Evolutionary conservation across 1,140 invertebrate species (phyloP).

Genomic region (Brachionus manjavacas): DNA sequence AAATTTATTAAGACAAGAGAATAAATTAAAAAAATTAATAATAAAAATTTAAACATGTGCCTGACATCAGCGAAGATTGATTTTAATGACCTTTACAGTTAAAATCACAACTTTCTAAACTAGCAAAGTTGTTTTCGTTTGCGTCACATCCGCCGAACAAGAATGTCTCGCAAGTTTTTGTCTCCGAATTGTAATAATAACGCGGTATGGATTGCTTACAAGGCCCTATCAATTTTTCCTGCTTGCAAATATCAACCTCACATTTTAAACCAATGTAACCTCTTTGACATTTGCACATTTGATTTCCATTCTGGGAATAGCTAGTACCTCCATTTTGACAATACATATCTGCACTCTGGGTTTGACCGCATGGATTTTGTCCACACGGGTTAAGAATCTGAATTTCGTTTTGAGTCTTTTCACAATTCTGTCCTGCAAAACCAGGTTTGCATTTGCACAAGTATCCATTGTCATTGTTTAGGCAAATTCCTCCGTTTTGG

Average conservation of each 20-base stretch:
- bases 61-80: not conserved
- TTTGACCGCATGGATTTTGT: not conserved
- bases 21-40: not conserved
- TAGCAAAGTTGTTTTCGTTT: constrained; percentile 38
- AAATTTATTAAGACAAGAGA: not conserved
- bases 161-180: not conserved
- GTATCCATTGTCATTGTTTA: not conserved
- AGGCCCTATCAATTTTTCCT: not conserved
- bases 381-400: not conserved
- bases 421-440: not conserved
- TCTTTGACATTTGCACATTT: constrained; percentile 39
- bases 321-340: constrained; percentile 26
- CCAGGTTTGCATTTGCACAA: not conserved
- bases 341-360: not conserved
- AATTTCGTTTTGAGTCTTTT: constrained; percentile 12
- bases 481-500: constrained; percentile 27
- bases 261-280: constrained; percentile 34
- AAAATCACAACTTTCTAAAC: constrained; percentile 17
- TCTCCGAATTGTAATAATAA: constrained; percentile 35
- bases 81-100: constrained; percentile 32
- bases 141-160: constrained; percentile 9
- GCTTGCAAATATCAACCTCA: constrained; percentile 28
- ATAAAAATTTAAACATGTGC: not conserved
- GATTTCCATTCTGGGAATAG: not conserved
- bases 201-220: constrained; percentile 21